These are phyloP conservation scores for Aix galericulata DNA, from an alignment of 2,113 vertebrate genomes.

Conservation along the genomic window DNA sequence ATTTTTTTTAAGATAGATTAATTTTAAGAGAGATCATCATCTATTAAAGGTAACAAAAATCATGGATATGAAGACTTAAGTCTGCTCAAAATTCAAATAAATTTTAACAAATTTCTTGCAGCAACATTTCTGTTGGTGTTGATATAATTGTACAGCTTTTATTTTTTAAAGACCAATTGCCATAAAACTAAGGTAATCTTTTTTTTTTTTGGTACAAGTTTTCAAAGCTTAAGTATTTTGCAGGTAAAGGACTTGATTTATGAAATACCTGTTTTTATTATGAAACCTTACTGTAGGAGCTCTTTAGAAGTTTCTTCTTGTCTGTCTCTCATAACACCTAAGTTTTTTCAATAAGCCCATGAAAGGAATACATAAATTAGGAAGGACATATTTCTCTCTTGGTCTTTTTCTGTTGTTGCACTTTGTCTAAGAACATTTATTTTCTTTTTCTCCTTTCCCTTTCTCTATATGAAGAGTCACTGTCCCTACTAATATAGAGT, in stretches of 20 bases:
- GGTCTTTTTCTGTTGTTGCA: neutral
- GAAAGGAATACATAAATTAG: neutral
- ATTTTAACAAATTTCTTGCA: neutral
- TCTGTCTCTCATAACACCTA: neutral
- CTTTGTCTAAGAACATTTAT: neutral
- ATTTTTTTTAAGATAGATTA: neutral
- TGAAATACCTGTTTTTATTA: neutral
- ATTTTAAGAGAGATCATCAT: neutral
- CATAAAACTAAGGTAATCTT: neutral
- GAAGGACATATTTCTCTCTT: neutral
- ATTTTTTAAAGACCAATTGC: neutral
- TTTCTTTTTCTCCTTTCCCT: neutral
- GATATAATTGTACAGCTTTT: neutral
- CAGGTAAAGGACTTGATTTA: neutral
- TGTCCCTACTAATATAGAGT: neutral
- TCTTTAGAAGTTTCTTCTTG: neutral
- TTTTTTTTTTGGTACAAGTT: neutral
- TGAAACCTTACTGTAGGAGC: neutral
- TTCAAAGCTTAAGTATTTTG: neutral
- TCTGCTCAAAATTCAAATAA: neutral
- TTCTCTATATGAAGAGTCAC: neutral
- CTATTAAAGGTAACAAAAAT: neutral
- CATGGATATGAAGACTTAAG: neutral
- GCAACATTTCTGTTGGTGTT: neutral
- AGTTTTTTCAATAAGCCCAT: neutral